These are phyloP conservation scores for Dendrocincla fuliginosa DNA, from an alignment of 2,797 vertebrate genomes.

Conservation along the genomic window DNA sequence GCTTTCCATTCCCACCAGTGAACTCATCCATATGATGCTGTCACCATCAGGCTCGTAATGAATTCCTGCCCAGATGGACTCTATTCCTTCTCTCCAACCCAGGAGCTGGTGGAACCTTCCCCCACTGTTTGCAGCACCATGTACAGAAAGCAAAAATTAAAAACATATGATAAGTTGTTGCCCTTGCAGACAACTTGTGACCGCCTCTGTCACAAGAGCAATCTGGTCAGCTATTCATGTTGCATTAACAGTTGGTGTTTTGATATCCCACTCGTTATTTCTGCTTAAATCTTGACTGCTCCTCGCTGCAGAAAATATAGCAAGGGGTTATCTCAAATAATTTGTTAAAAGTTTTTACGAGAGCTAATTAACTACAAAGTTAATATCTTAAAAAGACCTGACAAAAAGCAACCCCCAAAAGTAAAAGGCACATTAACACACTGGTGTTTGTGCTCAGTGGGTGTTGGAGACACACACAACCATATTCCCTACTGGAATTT, in stretches of 20 bases:
- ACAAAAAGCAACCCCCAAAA: neutral
- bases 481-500: neutral
- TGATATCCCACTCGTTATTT: neutral
- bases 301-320: neutral
- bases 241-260: constrained; percentile 50
- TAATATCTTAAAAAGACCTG: neutral
- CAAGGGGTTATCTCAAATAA: neutral
- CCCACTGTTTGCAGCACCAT: neutral
- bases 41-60: neutral
- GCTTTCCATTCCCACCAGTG: neutral
- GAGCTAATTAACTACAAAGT: neutral
- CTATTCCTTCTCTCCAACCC: neutral
- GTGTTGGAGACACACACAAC: neutral
- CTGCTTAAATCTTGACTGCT: neutral
- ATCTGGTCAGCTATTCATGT: constrained; percentile 1
- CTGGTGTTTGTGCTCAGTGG: neutral
- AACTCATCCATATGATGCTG: constrained; percentile 1
- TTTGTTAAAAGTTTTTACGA: neutral
- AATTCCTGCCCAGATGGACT: constrained; percentile 27
- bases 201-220: constrained; percentile 5
- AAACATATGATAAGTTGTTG: constrained; percentile 20
- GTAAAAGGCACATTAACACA: accelerated
- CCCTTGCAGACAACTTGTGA: neutral
- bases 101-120: neutral
- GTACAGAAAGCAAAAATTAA: neutral